Evolutionary conservation across 2,113 vertebrate genomes (phyloP), one percentile per base, ranked within the genome.

Genomic region (Vimba vimba): DNA sequence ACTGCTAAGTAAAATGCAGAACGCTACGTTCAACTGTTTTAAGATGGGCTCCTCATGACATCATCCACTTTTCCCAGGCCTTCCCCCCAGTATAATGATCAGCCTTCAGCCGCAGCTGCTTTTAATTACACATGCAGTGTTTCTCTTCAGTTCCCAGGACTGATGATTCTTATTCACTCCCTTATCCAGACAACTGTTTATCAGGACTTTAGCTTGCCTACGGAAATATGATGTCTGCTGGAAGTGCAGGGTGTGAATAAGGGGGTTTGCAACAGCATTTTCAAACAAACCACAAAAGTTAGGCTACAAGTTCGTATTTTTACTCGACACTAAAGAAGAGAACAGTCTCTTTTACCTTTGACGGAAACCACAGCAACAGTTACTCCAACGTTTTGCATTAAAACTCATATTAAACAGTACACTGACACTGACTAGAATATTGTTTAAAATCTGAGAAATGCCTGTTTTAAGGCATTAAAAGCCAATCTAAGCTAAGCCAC

Each of bases 111-210:
- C 73, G 45, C 87, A 86, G 83, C 87, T 89, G 84, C 55, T 23
- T 87, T 88, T 88, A 88, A 91, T 91, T 89, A 86, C 62, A 81
- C 68, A 83, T 73, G 59, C 85, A 76, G 57, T 82, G 85, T 86
- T 57, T 86, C 73, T 74, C 78, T 39, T 59, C 77, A 77, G 84
- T 86, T 86, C 77, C 86, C 85, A 83, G 25, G 33, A 57, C 59
- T 68, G 60, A 85, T 0, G 47, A 60, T 36, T 75, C 62, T 55
- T 52, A 55, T 60, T 66, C 52, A 59, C 50, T 82, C 71, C 45
- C 60, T 74, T 43, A 84, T 55, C 50, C 74, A 47, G 45, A 45
- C 64, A 74, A 57, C 55, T 68, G 23, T 50, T 76, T 83, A 74
- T 43, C 57, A 69, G 69, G 25, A 30, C 47, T 23, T 84, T 5